Evolutionary conservation across 2,888 invertebrate genomes (phyloP).

Genomic region (Adineta ricciae): DNA sequence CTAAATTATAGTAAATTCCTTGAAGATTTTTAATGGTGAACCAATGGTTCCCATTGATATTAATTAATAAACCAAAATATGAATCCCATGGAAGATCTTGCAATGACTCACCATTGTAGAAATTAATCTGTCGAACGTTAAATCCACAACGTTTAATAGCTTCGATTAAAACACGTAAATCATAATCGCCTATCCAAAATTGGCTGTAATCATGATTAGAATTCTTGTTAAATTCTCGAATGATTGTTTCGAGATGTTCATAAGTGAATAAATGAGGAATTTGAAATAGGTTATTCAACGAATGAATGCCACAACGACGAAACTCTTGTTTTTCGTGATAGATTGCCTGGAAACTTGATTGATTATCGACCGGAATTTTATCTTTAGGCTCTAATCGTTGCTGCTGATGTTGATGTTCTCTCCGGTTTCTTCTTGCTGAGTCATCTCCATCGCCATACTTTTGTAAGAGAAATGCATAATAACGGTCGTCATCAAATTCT

Average conservation of each 20-base stretch:
- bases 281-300: constrained; percentile 21
- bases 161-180: background rate
- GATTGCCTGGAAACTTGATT: background rate
- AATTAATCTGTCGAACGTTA: background rate
- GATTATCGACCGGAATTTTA: background rate
- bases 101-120: background rate
- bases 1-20: constrained; percentile 2
- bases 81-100: background rate
- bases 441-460: background rate
- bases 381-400: background rate
- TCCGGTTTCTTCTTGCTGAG: background rate
- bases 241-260: background rate
- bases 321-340: background rate
- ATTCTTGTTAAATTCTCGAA: background rate
- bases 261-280: background rate
- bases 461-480: background rate
- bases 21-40: background rate
- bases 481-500: background rate
- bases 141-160: background rate
- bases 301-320: background rate
- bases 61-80: background rate
- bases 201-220: background rate
- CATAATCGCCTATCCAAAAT: background rate
- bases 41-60: background rate
- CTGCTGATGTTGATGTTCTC: background rate